Evolutionary conservation across 2,888 invertebrate species (phyloP), one percentile per base, ranked within the genome.

Genomic region (Rhyacophila evoluta): DNA sequence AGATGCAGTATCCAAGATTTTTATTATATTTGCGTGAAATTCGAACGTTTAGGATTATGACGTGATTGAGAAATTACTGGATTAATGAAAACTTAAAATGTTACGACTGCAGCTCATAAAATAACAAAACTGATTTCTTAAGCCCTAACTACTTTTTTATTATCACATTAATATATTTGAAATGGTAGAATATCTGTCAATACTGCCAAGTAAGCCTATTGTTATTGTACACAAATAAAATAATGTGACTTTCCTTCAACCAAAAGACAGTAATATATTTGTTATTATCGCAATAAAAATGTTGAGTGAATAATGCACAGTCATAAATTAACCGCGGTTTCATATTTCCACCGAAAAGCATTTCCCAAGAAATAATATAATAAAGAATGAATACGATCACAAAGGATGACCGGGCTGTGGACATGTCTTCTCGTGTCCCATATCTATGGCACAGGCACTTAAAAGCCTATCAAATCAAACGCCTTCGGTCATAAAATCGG

Each of bases 401-500:
- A 15, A 55, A 19, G 19, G 25, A 55, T 55, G 55, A 55, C 15
- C 55, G 19, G 55, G 19, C 15, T 19, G 55, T 19, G 55, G 55
- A 55, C 55, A 55, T 19, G 55, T 25, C 55, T 10, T 55, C 55
- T 55, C 19, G 12, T 55, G 55, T 55, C 19, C 55, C 10, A 55
- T 55, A 55, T 12, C 55, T 55, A 55, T 55, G 55, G 19, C 19
- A 55, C 25, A 12, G 69, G 41, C 72, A 29, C 36, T 72, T 55
- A 72, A 77, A 77, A 19, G 38, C 19, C 29, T 28, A 77, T 77
- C 77, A 41, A 77, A 72, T 72, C 77, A 72, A 72, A 77, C 72
- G 37, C 55, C 37, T 77, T 19, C 29, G 77, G 27, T 72, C 77
- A 67, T 77, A 71, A 77, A 77, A 72, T 67, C 41, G 15, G 70